These are phyloP conservation scores for Vanacampus margaritifer DNA, from an alignment of 2,113 vertebrate genomes.

Conservation along the genomic window DNA sequence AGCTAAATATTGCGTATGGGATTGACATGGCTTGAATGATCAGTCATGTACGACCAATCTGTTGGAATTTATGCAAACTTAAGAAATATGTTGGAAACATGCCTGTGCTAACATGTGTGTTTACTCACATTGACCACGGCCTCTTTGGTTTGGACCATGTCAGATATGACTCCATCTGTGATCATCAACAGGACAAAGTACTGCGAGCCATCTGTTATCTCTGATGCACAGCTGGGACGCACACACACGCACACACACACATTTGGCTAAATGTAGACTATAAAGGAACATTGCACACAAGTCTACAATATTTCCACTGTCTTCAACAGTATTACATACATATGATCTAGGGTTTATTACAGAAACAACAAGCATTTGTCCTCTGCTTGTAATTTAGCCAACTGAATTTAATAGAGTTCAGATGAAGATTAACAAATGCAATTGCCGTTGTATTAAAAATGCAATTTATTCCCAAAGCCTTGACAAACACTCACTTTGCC, in stretches of 20 bases:
- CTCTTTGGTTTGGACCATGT: slow-evolving; percentile 98
- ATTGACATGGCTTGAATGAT: neutral
- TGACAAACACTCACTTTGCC: slow-evolving; percentile 78
- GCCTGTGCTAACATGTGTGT: slow-evolving; percentile 15
- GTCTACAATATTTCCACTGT: too few relatives aligned
- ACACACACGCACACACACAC: slow-evolving; percentile 14
- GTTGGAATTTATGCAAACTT: neutral
- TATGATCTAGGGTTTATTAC: too few relatives aligned
- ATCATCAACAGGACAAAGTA: slow-evolving; percentile 96
- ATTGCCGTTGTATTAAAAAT: neutral
- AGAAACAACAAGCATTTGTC: neutral
- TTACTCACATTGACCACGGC: slow-evolving; percentile 91
- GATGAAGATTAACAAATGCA: neutral
- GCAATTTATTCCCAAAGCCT: neutral
- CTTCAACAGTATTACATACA: neutral
- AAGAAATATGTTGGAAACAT: neutral
- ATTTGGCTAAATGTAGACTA: neutral
- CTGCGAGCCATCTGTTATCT: slow-evolving; percentile 91
- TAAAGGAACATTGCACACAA: neutral
- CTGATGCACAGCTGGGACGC: slow-evolving; percentile 77
- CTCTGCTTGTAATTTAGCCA: neutral
- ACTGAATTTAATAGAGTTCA: too few relatives aligned
- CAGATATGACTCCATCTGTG: slow-evolving; percentile 96
- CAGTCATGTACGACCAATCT: too few relatives aligned
- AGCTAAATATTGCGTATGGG: neutral